Evolutionary conservation across 2,888 invertebrate species (phyloP).

Genomic region (Tinea trinotella): DNA sequence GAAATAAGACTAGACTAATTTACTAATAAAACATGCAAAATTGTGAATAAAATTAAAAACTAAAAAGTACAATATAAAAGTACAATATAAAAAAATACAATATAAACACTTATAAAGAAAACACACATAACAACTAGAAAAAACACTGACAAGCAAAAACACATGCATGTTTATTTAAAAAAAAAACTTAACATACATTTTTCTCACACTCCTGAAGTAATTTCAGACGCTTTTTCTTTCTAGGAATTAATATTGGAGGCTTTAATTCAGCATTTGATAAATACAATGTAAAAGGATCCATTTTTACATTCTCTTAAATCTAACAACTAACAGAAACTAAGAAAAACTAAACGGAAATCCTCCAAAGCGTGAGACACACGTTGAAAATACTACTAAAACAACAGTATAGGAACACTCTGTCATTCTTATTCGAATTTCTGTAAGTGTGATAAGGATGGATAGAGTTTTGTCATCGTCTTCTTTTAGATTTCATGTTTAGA

Average conservation of each 20-base stretch:
- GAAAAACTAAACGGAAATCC: neutral
- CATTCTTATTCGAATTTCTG: neutral
- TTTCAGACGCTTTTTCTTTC: constrained; percentile 57
- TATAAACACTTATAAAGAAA: too few relatives aligned
- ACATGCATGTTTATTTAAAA: neutral
- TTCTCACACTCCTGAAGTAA: constrained; percentile 32
- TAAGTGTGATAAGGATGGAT: neutral
- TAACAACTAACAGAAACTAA: neutral
- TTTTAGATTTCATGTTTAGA: neutral
- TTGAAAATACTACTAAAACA: neutral
- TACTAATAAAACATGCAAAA: too few relatives aligned
- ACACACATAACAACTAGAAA: too few relatives aligned
- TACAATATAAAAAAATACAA: too few relatives aligned
- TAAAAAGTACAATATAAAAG: too few relatives aligned
- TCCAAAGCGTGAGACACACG: neutral
- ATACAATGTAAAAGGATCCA: constrained; percentile 65
- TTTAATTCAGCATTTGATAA: constrained; percentile 52
- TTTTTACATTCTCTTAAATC: neutral
- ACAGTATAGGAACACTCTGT: neutral
- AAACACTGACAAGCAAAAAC: constrained; percentile 16
- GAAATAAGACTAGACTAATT: too few relatives aligned
- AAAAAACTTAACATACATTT: constrained; percentile 18
- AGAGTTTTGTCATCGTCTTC: neutral
- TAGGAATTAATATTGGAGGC: constrained; percentile 53
- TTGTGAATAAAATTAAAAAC: too few relatives aligned